Conservation (phyloP, 2,797 vertebrate genomes). For the Ceryle rudis region DNA sequence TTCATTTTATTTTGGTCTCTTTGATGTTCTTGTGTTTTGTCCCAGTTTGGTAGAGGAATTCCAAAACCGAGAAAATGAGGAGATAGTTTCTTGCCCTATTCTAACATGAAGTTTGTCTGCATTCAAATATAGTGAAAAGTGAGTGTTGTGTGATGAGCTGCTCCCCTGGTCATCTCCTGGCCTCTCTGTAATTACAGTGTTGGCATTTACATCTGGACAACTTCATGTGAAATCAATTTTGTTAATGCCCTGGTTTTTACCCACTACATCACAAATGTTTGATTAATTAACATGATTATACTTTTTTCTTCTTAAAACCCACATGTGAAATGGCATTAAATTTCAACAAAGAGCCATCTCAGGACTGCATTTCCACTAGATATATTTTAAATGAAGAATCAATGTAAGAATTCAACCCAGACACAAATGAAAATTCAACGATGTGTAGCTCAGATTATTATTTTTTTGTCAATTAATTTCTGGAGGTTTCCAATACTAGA, state of each 20-base stretch:
- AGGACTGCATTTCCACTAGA: neutral
- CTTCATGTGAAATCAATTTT: neutral
- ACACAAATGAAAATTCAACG: neutral
- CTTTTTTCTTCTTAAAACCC: neutral
- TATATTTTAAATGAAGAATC: neutral
- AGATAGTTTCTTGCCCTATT: neutral
- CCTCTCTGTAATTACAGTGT: neutral
- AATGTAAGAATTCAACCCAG: neutral
- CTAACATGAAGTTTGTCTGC: neutral
- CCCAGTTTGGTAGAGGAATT: neutral
- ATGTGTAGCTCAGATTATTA: neutral
- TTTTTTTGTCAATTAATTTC: neutral
- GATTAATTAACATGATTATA: neutral
- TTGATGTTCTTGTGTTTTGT: neutral
- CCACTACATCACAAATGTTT: neutral
- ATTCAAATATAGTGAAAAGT: neutral
- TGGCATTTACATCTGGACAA: neutral
- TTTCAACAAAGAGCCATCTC: neutral
- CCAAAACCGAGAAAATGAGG: neutral
- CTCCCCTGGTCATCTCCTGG: neutral
- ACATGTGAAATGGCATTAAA: neutral
- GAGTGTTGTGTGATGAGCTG: neutral
- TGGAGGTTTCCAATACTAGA: neutral
- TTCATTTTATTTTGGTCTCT: neutral
- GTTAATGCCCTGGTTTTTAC: neutral